Evolutionary conservation across 2,888 invertebrate genomes (phyloP).

Genomic region (Metalampra italica): DNA sequence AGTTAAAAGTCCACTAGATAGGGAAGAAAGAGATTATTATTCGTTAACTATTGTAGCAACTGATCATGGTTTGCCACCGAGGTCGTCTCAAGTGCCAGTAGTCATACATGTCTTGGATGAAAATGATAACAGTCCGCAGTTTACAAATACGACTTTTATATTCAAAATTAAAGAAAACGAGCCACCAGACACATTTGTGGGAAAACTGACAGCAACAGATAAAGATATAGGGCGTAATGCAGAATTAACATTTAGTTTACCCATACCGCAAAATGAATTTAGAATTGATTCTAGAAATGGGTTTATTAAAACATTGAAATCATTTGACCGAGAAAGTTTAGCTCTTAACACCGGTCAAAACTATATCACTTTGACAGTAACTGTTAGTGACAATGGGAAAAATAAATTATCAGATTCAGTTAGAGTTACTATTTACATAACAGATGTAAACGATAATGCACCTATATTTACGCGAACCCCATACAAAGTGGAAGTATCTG

Average conservation of each 20-base stretch:
- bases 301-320: conserved; percentile 89
- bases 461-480: conserved; percentile 90
- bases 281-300: conserved; percentile 94
- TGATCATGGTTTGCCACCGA: conserved; percentile 87
- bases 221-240: conserved; percentile 94
- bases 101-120: conserved; percentile 96
- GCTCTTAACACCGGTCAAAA: conserved; percentile 87
- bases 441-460: conserved; percentile 94
- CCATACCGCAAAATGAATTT: conserved; percentile 88
- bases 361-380: conserved; percentile 90
- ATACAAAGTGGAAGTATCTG: conserved; percentile 93
- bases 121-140: conserved; percentile 96
- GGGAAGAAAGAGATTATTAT: conserved; percentile 95
- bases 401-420: conserved; percentile 89
- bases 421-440: conserved; percentile 90
- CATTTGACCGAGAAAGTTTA: conserved; percentile 93
- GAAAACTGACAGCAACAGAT: conserved; percentile 93
- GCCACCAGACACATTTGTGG: conserved; percentile 93
- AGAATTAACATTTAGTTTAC: conserved; percentile 90
- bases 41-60: conserved; percentile 90
- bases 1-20: conserved; percentile 90
- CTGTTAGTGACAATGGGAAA: conserved; percentile 91
- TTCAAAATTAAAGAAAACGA: conserved; percentile 94
- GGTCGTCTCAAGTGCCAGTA: conserved; percentile 92
- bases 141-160: conserved; percentile 93